phyloP scores from a whole-genome alignment of 2,797 vertebrate species.

The Acestrorhynchus altus region DNA sequence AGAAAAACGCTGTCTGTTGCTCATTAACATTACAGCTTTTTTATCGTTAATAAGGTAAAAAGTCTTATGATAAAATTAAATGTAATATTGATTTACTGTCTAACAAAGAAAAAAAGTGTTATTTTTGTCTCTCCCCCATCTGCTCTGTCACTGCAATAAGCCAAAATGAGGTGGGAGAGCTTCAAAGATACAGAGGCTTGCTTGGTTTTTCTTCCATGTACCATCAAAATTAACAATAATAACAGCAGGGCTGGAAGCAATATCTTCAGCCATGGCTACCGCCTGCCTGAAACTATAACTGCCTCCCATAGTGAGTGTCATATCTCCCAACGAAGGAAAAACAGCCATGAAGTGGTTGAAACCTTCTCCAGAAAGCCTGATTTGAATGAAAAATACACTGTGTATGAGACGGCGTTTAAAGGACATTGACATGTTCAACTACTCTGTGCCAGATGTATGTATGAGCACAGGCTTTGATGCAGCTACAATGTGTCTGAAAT shows the following conservation, averaged over 20 bases:
- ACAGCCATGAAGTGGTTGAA: slow-evolving; percentile 13
- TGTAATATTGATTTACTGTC: too few relatives aligned
- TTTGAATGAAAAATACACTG: too few relatives aligned
- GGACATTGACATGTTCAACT: too few relatives aligned
- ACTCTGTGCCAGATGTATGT: too few relatives aligned
- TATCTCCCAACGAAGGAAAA: slow-evolving; percentile 39
- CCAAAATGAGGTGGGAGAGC: background rate
- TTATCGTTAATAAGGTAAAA: too few relatives aligned
- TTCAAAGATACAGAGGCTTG: slow-evolving; percentile 24
- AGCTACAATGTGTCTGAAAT: too few relatives aligned
- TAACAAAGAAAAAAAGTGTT: too few relatives aligned
- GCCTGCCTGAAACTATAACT: slow-evolving; percentile 27
- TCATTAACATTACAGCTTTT: too few relatives aligned
- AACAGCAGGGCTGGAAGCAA: slow-evolving; percentile 13
- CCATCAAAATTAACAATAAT: slow-evolving; percentile 34
- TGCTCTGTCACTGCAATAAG: background rate
- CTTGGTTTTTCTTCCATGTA: slow-evolving; percentile 26
- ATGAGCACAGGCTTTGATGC: too few relatives aligned
- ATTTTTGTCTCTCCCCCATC: background rate
- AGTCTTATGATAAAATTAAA: too few relatives aligned
- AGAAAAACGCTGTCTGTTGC: too few relatives aligned
- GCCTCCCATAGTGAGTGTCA: slow-evolving; percentile 33
- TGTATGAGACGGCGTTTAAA: too few relatives aligned
- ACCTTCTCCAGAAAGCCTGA: slow-evolving; percentile 7
- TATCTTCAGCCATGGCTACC: slow-evolving; percentile 11